A percentile compares a stretch with the other conserved stretches of the same genome.
These are phyloP conservation scores for Porites rus DNA, from an alignment of 92 coral and sea anemone species.

Conservation along the genomic window DNA sequence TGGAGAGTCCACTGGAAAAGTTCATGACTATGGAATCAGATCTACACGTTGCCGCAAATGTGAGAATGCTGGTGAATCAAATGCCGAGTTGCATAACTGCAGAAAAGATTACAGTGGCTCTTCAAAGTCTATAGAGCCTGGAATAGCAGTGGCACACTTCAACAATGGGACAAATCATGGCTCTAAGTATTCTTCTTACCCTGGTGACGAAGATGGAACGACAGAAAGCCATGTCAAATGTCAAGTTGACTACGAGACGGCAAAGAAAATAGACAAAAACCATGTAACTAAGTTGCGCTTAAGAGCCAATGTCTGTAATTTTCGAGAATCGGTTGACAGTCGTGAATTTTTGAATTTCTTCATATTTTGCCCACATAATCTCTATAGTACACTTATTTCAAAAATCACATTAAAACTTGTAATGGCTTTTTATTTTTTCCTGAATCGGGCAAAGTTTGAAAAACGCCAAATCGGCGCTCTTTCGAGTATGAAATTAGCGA, in stretches of 20 bases:
- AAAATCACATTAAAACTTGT: too few species aligned
- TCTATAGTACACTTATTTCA: too few species aligned
- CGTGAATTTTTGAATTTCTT: too few species aligned
- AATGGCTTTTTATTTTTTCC: too few species aligned
- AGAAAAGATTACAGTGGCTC: background rate
- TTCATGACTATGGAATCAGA: background rate
- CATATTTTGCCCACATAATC: too few species aligned
- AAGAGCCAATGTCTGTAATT: too few species aligned
- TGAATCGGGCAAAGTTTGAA: too few species aligned
- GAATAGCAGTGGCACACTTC: background rate
- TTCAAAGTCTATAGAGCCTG: background rate
- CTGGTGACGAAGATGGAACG: background rate
- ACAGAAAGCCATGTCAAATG: background rate
- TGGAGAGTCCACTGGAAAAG: slow-evolving; percentile 22
- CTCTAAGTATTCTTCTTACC: background rate
- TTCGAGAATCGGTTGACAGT: too few species aligned
- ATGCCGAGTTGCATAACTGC: background rate
- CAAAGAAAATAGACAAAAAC: background rate
- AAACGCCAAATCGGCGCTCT: too few species aligned
- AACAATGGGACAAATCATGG: background rate
- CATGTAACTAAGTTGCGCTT: background rate
- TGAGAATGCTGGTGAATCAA: background rate
- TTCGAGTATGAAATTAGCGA: too few species aligned
- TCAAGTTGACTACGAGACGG: background rate
- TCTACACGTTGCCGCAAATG: slow-evolving; percentile 17